Conservation (phyloP, 1,140 invertebrate genomes). For the Drosophila orosa region DNA sequence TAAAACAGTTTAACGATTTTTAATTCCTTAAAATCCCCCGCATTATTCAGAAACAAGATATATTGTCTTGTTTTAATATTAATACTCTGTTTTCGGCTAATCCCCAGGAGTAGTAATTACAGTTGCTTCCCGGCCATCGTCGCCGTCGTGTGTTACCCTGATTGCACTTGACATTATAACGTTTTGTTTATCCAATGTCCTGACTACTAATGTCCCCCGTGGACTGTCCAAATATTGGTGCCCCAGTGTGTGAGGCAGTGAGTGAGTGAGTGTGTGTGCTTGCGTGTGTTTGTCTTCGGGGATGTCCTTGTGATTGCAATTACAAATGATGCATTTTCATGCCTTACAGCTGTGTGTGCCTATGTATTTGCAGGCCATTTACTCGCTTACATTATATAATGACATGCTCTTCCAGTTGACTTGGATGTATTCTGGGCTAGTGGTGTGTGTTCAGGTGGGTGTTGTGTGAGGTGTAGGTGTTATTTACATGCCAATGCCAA, state of each 20-base stretch:
- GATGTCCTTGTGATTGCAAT: constrained; percentile 36
- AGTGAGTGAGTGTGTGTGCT: neutral
- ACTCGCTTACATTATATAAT: constrained; percentile 48
- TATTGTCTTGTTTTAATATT: constrained; percentile 4
- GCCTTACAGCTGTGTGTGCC: constrained; percentile 28
- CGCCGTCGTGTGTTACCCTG: constrained; percentile 25
- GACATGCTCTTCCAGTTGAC: constrained; percentile 44
- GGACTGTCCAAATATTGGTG: constrained; percentile 30
- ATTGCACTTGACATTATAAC: constrained; percentile 45
- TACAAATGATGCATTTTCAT: constrained; percentile 45
- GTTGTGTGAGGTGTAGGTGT: constrained; percentile 14
- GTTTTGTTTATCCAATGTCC: constrained; percentile 36
- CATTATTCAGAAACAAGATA: neutral
- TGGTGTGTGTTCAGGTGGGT: constrained; percentile 14
- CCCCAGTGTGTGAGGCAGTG: neutral
- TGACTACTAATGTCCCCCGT: constrained; percentile 32
- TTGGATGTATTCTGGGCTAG: constrained; percentile 9
- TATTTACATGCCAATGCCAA: constrained; percentile 41
- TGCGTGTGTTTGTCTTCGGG: constrained; percentile 37
- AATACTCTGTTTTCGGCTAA: constrained; percentile 8
- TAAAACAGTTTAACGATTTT: too few relatives aligned
- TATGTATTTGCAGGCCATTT: constrained; percentile 41
- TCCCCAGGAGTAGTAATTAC: constrained; percentile 36
- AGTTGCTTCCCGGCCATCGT: constrained; percentile 9
- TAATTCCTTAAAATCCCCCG: too few relatives aligned